Base-by-base conservation (phyloP, 2,888 invertebrate species). In the Lasius fuliginosus region DNA sequence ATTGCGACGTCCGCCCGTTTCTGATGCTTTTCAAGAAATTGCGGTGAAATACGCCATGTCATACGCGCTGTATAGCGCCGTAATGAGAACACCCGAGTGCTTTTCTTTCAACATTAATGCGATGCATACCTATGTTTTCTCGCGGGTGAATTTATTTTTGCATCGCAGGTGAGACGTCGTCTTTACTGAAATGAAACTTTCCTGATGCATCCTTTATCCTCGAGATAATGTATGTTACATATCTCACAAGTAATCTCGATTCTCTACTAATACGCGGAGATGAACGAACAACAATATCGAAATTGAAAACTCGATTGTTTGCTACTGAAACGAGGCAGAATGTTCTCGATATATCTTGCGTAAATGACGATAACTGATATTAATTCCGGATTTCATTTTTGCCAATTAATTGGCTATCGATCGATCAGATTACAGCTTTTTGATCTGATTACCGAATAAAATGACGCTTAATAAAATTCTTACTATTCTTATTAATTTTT, bases 31-130 rank as follows among this genome's bases (percentile, higher is more conserved):
- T 73, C 73, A 81, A 81, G 79, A 46, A 73, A 81, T 81, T 81
- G 79, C 60, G 46, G 60, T 46, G 46, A 81, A 60, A 73, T 71
- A 46, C 42, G 33, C 36, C 27, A 12, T 56, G 65, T 23, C 33
- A 53, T n/a, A 46, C 6, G 58, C 73, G 53, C 23, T 33, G 46
- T 67, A 53, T 69, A 36, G 53, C 42, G 3, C 11, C 71, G 42
- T 71, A 71, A 79, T 71, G 71, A 71, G 30, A 79, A 71, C 42
- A 42, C 18, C 33, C 69, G 53, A 56, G 40, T 23, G 69, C 58
- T 79, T 81, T 81, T 73, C 79, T 81, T 60, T 81, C 73, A 71
- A 73, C 46, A 81, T 81, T 81, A 81, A 69, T 69, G 33, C 42
- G 42, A 42, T 33, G 60, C 60, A 46, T 23, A 60, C 49, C 18